Evolutionary conservation across 1,140 invertebrate species (phyloP).

Genomic region (Diabrotica undecimpunctata): DNA sequence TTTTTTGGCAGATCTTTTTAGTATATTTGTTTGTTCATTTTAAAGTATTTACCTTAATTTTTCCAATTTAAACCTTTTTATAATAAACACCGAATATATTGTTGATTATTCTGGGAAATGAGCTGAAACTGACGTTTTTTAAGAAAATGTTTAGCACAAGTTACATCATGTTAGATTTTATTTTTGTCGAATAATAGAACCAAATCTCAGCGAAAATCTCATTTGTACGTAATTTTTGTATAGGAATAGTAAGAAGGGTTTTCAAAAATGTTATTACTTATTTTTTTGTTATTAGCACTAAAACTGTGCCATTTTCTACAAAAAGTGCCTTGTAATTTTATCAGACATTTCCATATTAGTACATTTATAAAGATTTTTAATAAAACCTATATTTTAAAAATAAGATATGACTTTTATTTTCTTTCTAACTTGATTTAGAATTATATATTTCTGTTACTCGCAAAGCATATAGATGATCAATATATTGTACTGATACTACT

Average conservation of each 20-base stretch:
- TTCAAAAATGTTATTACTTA: conserved; percentile 28
- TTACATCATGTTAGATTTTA: conserved; percentile 28
- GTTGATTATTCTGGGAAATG: too few relatives aligned
- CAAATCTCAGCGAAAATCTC: conserved; percentile 17
- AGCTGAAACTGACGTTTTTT: conserved; percentile 16
- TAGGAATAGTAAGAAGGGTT: conserved; percentile 19
- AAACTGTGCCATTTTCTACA: conserved; percentile 37
- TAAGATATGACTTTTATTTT: conserved; percentile 10
- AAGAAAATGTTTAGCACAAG: conserved; percentile 26
- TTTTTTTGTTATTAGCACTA: conserved; percentile 33
- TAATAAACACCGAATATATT: too few relatives aligned
- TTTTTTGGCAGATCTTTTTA: too few relatives aligned
- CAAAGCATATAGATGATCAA: too few relatives aligned
- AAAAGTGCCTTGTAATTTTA: conserved; percentile 36
- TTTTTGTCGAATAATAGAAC: conserved; percentile 18
- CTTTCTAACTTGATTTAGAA: not conserved
- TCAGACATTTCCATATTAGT: conserved; percentile 32
- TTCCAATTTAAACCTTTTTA: too few relatives aligned
- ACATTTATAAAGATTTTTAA: conserved; percentile 38
- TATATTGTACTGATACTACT: too few relatives aligned
- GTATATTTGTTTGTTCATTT: too few relatives aligned
- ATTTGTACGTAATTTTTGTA: conserved; percentile 24
- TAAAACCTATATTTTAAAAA: conserved; percentile 33
- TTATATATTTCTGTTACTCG: too few relatives aligned
- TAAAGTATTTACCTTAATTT: too few relatives aligned